Percentiles rank a stretch among this genome's conserved stretches.
Evolutionary conservation across 1,140 invertebrate genomes (phyloP).

Genomic region (Macrosteles quadrilineatus): DNA sequence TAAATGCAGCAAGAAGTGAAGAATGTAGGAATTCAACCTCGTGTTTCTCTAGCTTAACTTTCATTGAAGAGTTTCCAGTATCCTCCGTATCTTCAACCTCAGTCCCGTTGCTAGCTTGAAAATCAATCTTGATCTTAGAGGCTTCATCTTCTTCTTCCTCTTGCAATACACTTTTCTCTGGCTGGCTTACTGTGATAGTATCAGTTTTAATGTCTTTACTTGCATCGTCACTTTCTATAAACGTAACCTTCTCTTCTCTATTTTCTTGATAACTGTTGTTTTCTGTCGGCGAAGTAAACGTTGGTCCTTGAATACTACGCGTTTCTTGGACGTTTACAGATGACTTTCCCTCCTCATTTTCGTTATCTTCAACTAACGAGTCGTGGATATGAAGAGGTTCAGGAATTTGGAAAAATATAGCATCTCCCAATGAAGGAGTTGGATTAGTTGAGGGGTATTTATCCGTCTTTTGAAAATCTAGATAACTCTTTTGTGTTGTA

Average conservation of each 20-base stretch:
- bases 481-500: background rate
- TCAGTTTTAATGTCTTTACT: background rate
- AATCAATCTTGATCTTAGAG: background rate
- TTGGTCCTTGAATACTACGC: slow-evolving; percentile 11
- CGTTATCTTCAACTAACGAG: slow-evolving; percentile 1
- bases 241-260: background rate
- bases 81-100: slow-evolving; percentile 57
- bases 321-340: slow-evolving; percentile 34
- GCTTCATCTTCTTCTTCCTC: slow-evolving; percentile 10
- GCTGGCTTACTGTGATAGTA: background rate
- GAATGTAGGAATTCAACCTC: slow-evolving; percentile 79
- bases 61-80: slow-evolving; percentile 24
- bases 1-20: slow-evolving; percentile 77
- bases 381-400: slow-evolving; percentile 18
- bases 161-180: background rate
- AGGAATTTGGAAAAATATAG: slow-evolving; percentile 36
- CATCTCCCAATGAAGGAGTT: slow-evolving; percentile 7
- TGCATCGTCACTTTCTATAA: background rate
- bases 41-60: slow-evolving; percentile 34
- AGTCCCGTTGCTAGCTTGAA: slow-evolving; percentile 56
- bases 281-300: background rate
- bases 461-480: background rate
- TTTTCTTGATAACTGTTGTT: background rate
- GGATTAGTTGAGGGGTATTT: slow-evolving; percentile 27
- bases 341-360: background rate